phyloP scores from a whole-genome alignment of 2,888 invertebrate genomes.

The Abrostola triplasia region DNA sequence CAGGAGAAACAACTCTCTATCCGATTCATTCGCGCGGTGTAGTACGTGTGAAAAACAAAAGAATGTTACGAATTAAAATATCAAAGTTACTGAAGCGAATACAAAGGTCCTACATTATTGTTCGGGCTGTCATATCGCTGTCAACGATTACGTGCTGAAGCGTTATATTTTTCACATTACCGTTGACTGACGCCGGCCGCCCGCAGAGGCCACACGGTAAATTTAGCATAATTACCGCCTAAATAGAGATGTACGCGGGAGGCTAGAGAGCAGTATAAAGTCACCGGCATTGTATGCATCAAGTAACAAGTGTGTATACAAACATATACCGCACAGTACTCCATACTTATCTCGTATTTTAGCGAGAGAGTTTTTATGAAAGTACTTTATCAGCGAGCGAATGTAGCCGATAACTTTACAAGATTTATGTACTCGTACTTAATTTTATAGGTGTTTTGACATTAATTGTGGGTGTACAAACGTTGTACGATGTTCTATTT shows the following conservation, averaged over 20 bases:
- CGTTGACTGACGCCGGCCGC: conserved; percentile 35
- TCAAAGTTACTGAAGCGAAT: conserved; percentile 21
- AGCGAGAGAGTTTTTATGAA: conserved; percentile 37
- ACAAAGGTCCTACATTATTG: conserved; percentile 13
- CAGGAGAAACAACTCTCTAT: conserved; percentile 28
- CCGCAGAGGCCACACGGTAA: conserved; percentile 63
- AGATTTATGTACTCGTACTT: conserved; percentile 41
- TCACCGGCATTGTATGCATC: conserved; percentile 13
- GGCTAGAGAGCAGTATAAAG: conserved; percentile 45
- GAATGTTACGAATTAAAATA: conserved; percentile 29
- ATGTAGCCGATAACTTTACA: conserved; percentile 37
- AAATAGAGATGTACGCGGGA: conserved; percentile 55
- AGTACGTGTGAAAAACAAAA: conserved; percentile 18
- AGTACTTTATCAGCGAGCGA: conserved; percentile 39
- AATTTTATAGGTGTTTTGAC: conserved; percentile 34
- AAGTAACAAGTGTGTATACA: conserved; percentile 23
- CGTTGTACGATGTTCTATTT: conserved; percentile 32
- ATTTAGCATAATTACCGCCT: conserved; percentile 68
- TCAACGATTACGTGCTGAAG: conserved; percentile 47
- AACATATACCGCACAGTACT: conserved; percentile 27
- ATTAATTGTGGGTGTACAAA: conserved; percentile 30
- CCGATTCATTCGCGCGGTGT: conserved; percentile 10
- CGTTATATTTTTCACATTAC: conserved; percentile 55
- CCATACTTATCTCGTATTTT: conserved; percentile 38
- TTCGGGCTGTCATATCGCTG: conserved; percentile 33